Evolutionary conservation across 2,888 invertebrate genomes (phyloP), one percentile per base, ranked within the genome.

Genomic region (Erebia palarica): DNA sequence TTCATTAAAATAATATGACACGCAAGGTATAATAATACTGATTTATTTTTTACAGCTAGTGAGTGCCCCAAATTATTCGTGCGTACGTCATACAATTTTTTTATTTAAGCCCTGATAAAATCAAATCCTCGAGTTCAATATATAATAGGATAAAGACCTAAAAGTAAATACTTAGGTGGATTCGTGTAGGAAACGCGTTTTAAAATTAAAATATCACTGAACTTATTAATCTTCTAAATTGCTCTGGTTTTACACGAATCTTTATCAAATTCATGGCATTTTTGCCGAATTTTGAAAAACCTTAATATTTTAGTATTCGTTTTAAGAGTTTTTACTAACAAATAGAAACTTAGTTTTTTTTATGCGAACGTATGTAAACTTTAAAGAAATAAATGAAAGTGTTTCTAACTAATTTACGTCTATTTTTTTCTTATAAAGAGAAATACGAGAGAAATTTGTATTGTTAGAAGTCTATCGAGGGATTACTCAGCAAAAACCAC

Each of bases 1-100:
- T 47, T 47, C 18, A 47, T 59, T 27, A 57, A 51, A 59, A 59
- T 49, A 55, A 47, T 66, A 14, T 18, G 47, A 27, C 58, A 67
- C 47, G 58, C 51, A 36, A 59, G 16, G 44, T 10, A 44, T 51
- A 14, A 16, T 16, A 55, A 36, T 16, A 47, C 21, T 58, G 27
- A 61, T 61, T 61, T 44, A 60, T 59, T 14, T 36, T 59, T n/a
- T 42, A 59, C 13, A 14, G 14, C 16, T 42, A n/a, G 57, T 11
- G n/a, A 11, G 16, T 61, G 18, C 44, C 18, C 60, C 16, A 11
- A 61, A 44, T 16, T 44, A n/a, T 61, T 44, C 60, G 60, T 16
- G 44, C 60, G 5, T 13, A 44, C 60, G 42, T 16, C 1, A 16
- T 13, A 16, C 42, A 16, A 44, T 9, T 16, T 57, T 44, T 61